phyloP scores from a whole-genome alignment of 2,888 invertebrate species.

The Tuta absoluta region DNA sequence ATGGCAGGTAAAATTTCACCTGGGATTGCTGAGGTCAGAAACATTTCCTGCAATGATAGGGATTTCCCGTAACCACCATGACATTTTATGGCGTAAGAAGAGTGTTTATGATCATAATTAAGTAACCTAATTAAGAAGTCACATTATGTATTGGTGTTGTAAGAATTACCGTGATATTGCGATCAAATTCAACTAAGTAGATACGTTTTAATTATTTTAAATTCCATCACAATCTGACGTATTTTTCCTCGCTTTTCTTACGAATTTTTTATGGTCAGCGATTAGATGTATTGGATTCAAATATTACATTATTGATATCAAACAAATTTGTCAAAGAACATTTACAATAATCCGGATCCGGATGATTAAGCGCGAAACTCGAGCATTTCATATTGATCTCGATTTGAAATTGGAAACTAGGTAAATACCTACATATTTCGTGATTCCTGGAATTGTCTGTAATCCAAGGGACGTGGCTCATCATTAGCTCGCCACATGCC shows the following conservation, averaged over 20 bases:
- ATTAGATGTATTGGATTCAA: too few species aligned
- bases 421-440: neutral
- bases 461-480: neutral
- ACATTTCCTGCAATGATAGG: conserved; percentile 2
- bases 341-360: too few species aligned
- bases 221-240: too few species aligned
- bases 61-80: neutral
- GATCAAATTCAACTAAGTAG: neutral
- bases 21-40: conserved; percentile 3
- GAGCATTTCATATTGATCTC: too few species aligned
- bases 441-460: neutral
- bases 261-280: too few species aligned
- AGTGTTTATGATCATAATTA: neutral
- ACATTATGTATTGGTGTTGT: neutral
- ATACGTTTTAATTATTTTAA: too few species aligned
- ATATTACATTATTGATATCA: too few species aligned
- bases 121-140: neutral
- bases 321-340: too few species aligned
- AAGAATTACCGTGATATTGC: neutral
- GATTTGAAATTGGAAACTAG: neutral
- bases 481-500: neutral
- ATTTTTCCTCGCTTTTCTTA: too few species aligned
- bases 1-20: conserved; percentile 2
- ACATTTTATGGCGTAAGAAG: neutral
- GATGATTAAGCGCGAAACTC: too few species aligned